These are phyloP conservation scores for Catostomus latipinnis DNA, from an alignment of 2,797 vertebrate genomes.

Conservation along the genomic window DNA sequence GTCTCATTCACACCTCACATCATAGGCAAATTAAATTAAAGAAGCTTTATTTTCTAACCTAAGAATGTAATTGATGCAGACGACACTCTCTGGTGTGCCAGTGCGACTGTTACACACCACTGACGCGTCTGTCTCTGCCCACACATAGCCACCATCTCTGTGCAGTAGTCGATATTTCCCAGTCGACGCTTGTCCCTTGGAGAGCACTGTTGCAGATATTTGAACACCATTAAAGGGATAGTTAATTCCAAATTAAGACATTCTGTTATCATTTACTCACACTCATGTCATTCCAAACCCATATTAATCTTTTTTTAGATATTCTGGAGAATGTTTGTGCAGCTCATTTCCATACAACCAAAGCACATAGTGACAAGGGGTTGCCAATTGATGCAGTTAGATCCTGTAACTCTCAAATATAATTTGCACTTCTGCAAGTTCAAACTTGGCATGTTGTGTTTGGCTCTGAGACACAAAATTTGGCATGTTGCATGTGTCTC, in stretches of 20 bases:
- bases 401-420: too few species aligned
- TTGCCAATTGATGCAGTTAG: too few species aligned
- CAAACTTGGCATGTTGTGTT: too few species aligned
- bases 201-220: conserved; percentile 61
- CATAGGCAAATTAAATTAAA: too few species aligned
- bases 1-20: not conserved
- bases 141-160: conserved; percentile 65
- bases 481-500: too few species aligned
- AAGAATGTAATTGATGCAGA: conserved; percentile 69
- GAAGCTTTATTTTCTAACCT: conserved; percentile 56
- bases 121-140: conserved; percentile 67
- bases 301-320: too few species aligned
- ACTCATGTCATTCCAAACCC: too few species aligned
- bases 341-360: too few species aligned
- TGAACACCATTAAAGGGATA: conserved; percentile 13
- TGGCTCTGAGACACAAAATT: too few species aligned
- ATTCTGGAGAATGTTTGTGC: too few species aligned
- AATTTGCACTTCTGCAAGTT: too few species aligned
- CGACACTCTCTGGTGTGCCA: conserved; percentile 59
- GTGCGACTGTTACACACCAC: conserved; percentile 59
- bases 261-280: not conserved
- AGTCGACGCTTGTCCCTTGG: conserved; percentile 64
- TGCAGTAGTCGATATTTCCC: conserved; percentile 66
- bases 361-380: too few species aligned
- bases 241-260: not conserved